Evolutionary conservation across 2,888 invertebrate genomes (phyloP).

Genomic region (Dasypogon diadema): DNA sequence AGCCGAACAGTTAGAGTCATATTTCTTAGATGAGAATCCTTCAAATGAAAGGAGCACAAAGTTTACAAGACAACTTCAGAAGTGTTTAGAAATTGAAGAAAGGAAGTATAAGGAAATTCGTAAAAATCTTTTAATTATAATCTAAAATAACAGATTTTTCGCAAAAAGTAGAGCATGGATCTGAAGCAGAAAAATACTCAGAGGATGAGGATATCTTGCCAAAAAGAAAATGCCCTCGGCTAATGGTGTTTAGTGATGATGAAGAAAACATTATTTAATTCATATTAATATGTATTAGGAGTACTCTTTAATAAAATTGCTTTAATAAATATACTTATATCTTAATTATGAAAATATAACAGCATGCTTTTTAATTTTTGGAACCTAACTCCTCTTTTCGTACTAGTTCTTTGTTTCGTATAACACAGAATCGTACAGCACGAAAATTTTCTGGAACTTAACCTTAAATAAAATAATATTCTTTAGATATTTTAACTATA

Average conservation of each 20-base stretch:
- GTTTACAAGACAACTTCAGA: not conserved
- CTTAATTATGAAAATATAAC: not conserved
- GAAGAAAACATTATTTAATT: slow-evolving; percentile 14
- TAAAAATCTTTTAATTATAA: not conserved
- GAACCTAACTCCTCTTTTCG: not conserved
- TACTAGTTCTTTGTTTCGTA: not conserved
- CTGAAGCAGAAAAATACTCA: slow-evolving; percentile 19
- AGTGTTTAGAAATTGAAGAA: not conserved
- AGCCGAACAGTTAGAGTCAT: slow-evolving; percentile 5
- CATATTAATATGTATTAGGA: slow-evolving; percentile 4
- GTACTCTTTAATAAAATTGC: not conserved
- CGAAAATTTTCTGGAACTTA: not conserved
- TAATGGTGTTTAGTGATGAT: slow-evolving; percentile 2
- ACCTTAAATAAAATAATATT: too few relatives aligned
- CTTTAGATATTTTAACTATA: too few relatives aligned
- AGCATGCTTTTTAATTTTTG: slow-evolving; percentile 16
- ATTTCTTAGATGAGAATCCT: not conserved
- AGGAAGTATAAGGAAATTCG: not conserved
- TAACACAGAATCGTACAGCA: too few relatives aligned
- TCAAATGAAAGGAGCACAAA: not conserved
- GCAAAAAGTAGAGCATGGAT: not conserved
- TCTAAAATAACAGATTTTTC: too few relatives aligned
- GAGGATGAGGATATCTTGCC: slow-evolving; percentile 15
- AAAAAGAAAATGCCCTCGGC: slow-evolving; percentile 25
- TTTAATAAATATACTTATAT: not conserved